phyloP scores from a whole-genome alignment of 1,140 invertebrate species.

The Habropoda laboriosa region DNA sequence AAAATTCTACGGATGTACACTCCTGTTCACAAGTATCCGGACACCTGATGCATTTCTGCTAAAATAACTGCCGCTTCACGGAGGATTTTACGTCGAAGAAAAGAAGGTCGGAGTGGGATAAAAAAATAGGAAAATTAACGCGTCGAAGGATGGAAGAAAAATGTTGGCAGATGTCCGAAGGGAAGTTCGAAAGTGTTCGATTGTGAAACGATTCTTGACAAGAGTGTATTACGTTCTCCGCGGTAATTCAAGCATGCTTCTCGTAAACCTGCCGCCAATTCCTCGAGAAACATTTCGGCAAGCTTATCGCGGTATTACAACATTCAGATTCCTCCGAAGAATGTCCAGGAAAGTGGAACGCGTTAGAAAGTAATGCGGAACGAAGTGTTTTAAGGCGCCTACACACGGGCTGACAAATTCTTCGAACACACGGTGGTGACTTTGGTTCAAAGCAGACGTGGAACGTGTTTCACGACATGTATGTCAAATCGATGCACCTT shows the following conservation, averaged over 20 bases:
- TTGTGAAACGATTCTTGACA: too few relatives aligned
- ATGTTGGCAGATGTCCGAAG: too few relatives aligned
- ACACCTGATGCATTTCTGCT: too few relatives aligned
- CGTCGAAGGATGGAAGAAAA: too few relatives aligned
- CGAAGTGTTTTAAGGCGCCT: constrained; percentile 36
- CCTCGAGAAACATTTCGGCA: constrained; percentile 14
- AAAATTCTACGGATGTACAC: neutral
- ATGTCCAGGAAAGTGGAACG: constrained; percentile 64
- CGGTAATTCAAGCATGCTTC: neutral
- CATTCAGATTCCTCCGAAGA: constrained; percentile 40
- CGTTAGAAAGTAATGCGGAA: constrained; percentile 56
- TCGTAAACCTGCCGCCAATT: neutral
- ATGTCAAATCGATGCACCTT: neutral
- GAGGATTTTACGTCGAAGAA: too few relatives aligned
- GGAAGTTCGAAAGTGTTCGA: too few relatives aligned
- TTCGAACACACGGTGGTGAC: neutral
- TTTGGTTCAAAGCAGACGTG: neutral
- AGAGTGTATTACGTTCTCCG: too few relatives aligned
- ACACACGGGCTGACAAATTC: constrained; percentile 38
- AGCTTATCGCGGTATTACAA: constrained; percentile 42
- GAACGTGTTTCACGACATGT: neutral
- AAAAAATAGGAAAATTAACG: too few relatives aligned
- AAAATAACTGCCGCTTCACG: too few relatives aligned
- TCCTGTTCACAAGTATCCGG: too few relatives aligned
- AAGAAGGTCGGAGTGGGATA: too few relatives aligned